Percentiles rank a stretch among this genome's conserved stretches.
Evolutionary conservation across 2,888 invertebrate genomes (phyloP).

Genomic region (Parapristionchus giblindavisi): DNA sequence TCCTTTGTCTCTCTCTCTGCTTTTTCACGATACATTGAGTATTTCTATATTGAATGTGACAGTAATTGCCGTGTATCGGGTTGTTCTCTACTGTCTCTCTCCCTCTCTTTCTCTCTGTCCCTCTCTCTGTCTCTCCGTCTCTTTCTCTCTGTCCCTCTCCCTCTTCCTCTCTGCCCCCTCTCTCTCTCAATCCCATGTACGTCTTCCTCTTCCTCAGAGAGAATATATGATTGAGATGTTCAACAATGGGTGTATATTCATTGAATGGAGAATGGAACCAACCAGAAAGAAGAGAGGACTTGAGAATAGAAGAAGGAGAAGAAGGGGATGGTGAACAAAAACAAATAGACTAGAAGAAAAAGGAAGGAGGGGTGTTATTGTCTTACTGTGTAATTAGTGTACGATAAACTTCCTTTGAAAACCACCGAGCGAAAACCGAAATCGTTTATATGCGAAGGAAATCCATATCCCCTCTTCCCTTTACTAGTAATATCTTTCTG

Average conservation of each 20-base stretch:
- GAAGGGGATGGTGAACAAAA: not conserved
- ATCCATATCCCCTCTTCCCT: no score
- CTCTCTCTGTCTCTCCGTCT: not conserved
- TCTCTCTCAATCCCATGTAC: not conserved
- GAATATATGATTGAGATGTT: no score
- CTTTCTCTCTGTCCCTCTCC: not conserved
- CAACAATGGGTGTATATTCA: no score
- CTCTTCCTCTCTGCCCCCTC: not conserved
- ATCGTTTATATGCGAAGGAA: no score
- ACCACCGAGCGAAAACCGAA: no score
- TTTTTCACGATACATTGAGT: no score
- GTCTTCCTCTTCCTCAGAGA: conserved; percentile 9
- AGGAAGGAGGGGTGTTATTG: not conserved
- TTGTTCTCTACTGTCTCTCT: not conserved
- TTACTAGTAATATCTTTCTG: no score
- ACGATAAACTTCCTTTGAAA: no score
- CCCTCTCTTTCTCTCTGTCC: not conserved
- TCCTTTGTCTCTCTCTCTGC: not conserved
- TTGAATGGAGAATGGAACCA: no score
- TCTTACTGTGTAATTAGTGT: not conserved
- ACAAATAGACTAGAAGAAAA: not conserved
- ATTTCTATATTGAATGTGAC: no score
- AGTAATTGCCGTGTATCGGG: no score
- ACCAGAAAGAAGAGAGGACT: not conserved
- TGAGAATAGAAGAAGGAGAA: not conserved